Percentiles rank a stretch among this genome's conserved stretches.
Evolutionary conservation across 1,140 invertebrate genomes (phyloP).

Genomic region (Chlorops oryzae): DNA sequence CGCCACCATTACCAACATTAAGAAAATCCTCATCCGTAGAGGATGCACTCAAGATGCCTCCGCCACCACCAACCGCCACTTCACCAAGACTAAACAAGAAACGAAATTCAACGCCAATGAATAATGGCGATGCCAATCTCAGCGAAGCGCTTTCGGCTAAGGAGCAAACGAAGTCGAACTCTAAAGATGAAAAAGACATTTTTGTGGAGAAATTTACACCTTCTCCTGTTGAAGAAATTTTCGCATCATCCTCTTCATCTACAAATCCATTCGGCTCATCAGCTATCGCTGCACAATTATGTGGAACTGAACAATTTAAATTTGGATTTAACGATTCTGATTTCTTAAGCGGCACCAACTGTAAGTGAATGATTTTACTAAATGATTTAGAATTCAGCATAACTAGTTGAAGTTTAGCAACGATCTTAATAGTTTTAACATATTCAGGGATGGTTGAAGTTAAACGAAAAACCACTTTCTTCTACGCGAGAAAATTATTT

Average conservation of each 20-base stretch:
- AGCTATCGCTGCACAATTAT: not conserved
- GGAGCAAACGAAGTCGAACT: slow-evolving; percentile 30
- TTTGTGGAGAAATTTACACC: slow-evolving; percentile 10
- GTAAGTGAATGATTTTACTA: too few species aligned
- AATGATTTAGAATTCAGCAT: too few species aligned
- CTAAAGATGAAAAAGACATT: slow-evolving; percentile 36
- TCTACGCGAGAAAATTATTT: too few species aligned
- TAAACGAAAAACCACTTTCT: too few species aligned
- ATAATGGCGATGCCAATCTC: not conserved
- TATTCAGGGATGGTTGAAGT: too few species aligned
- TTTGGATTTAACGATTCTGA: slow-evolving; percentile 7
- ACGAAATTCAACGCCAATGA: not conserved
- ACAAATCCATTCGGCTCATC: not conserved
- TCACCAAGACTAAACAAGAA: not conserved
- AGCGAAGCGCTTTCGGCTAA: slow-evolving; percentile 28
- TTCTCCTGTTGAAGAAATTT: slow-evolving; percentile 10
- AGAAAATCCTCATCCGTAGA: slow-evolving; percentile 7
- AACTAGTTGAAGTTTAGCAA: too few species aligned
- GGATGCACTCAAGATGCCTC: slow-evolving; percentile 1
- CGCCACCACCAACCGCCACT: not conserved
- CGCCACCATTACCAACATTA: slow-evolving; percentile 13
- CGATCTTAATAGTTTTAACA: too few species aligned
- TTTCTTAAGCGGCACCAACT: slow-evolving; percentile 8
- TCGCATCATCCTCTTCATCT: slow-evolving; percentile 4
- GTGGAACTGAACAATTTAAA: slow-evolving; percentile 5